Evolutionary conservation across 2,888 invertebrate species (phyloP).

Genomic region (Sacculina carcini): DNA sequence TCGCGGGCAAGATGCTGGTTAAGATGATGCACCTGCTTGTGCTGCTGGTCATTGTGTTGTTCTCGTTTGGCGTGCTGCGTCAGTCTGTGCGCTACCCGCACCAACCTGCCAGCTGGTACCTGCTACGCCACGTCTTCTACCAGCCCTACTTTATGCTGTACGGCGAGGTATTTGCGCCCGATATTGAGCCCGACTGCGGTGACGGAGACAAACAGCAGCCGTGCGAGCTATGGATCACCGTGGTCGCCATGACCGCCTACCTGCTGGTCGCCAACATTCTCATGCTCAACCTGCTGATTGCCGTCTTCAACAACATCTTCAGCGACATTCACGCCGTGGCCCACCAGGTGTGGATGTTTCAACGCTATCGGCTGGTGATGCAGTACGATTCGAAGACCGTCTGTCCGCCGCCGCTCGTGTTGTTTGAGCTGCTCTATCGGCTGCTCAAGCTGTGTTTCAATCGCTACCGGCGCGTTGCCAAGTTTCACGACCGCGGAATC

Average conservation of each 20-base stretch:
- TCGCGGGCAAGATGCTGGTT: constrained; percentile 98
- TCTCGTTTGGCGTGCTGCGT: constrained; percentile 88
- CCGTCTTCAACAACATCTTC: constrained; percentile 93
- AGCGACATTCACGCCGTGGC: constrained; percentile 58
- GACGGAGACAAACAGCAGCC: constrained; percentile 32
- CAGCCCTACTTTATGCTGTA: constrained; percentile 90
- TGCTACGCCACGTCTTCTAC: constrained; percentile 74
- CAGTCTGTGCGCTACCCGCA: constrained; percentile 81
- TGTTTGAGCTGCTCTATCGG: constrained; percentile 63
- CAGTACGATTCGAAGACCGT: constrained; percentile 94
- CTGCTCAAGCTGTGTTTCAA: constrained; percentile 56
- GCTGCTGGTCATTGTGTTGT: constrained; percentile 72
- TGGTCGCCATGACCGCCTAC: constrained; percentile 81
- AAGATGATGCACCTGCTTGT: constrained; percentile 98
- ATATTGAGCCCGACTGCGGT: constrained; percentile 69
- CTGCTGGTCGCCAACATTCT: constrained; percentile 88
- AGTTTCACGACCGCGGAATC: constrained; percentile 71
- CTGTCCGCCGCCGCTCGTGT: constrained; percentile 76
- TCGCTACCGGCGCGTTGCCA: constrained; percentile 21
- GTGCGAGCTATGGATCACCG: constrained; percentile 49
- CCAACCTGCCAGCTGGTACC: constrained; percentile 59
- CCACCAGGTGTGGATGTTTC: constrained; percentile 97
- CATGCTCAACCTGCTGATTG: constrained; percentile 87
- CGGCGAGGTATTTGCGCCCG: constrained; percentile 86
- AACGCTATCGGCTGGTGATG: constrained; percentile 90